A percentile compares a stretch with the other conserved stretches of the same genome.
Evolutionary conservation across 37 sponge, comb jelly and placozoan genomes (phyloP).

Genomic region (Agelas oroides): DNA sequence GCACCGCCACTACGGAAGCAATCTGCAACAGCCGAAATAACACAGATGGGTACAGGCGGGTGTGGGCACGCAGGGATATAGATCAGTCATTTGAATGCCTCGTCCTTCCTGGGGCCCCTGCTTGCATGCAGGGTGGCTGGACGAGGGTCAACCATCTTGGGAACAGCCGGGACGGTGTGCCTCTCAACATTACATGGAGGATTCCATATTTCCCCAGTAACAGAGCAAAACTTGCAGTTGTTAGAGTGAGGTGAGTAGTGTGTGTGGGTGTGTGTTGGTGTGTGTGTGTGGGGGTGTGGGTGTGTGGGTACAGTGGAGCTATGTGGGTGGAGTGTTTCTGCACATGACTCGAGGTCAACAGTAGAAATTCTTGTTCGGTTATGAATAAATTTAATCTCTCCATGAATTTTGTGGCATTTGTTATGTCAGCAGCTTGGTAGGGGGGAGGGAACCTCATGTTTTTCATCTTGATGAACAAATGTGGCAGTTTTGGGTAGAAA

Average conservation of each 20-base stretch:
- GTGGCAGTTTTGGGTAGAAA: too few relatives aligned
- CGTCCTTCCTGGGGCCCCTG: constrained; percentile 72
- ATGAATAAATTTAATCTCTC: too few relatives aligned
- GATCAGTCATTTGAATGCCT: constrained; percentile 49
- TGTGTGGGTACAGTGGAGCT: too few relatives aligned
- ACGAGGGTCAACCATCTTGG: constrained; percentile 97
- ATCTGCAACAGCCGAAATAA: too few relatives aligned
- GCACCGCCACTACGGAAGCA: too few relatives aligned
- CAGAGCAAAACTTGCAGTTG: constrained; percentile 65
- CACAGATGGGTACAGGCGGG: constrained; percentile 52
- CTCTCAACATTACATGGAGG: constrained; percentile 83
- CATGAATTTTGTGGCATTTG: too few relatives aligned
- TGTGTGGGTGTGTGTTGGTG: not conserved
- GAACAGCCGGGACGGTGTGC: constrained; percentile 88
- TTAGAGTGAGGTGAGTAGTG: constrained; percentile 92
- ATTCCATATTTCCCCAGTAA: constrained; percentile 86
- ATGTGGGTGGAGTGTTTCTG: not conserved
- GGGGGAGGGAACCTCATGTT: too few relatives aligned
- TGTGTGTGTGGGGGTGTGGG: not conserved
- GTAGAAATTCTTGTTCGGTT: too few relatives aligned
- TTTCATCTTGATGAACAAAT: too few relatives aligned
- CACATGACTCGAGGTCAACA: too few relatives aligned
- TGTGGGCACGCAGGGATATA: constrained; percentile 51
- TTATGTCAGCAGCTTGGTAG: too few relatives aligned
- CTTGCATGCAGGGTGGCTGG: constrained; percentile 86